Evolutionary conservation across 2,797 vertebrate genomes (phyloP).

Genomic region (Kryptopterus vitreolus): DNA sequence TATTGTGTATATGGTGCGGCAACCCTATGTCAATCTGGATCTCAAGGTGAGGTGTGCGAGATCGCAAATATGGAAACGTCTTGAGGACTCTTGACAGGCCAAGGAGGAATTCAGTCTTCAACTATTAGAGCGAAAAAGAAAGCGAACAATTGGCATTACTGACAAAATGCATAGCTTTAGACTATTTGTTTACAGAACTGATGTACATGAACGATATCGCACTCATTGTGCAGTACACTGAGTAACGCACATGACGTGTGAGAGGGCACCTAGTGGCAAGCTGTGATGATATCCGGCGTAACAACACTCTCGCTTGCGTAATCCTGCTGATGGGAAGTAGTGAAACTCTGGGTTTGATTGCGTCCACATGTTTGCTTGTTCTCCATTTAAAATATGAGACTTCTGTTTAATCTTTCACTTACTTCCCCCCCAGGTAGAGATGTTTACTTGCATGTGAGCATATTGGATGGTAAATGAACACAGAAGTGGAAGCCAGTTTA

Average conservation of each 20-base stretch:
- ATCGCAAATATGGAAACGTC: no score
- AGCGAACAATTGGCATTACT: no score
- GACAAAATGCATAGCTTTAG: no score
- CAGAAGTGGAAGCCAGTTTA: no score
- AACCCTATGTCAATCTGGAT: no score
- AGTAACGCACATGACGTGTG: neutral
- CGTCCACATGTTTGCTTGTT: neutral
- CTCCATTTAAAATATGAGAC: neutral
- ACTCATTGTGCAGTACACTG: neutral
- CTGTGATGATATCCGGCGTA: neutral
- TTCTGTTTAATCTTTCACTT: neutral
- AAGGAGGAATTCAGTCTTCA: no score
- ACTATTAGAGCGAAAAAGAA: no score
- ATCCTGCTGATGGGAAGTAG: neutral
- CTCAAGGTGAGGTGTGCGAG: no score
- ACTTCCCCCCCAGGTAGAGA: neutral
- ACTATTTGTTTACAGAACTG: neutral
- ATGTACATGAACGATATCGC: neutral
- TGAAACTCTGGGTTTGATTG: neutral
- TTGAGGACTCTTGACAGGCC: no score
- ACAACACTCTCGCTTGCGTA: neutral
- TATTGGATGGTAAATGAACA: neutral
- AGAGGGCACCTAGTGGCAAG: neutral
- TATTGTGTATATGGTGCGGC: no score
- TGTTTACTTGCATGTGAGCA: neutral